Base-by-base conservation (phyloP, 2,888 invertebrate species). In the Erebia ligea region DNA sequence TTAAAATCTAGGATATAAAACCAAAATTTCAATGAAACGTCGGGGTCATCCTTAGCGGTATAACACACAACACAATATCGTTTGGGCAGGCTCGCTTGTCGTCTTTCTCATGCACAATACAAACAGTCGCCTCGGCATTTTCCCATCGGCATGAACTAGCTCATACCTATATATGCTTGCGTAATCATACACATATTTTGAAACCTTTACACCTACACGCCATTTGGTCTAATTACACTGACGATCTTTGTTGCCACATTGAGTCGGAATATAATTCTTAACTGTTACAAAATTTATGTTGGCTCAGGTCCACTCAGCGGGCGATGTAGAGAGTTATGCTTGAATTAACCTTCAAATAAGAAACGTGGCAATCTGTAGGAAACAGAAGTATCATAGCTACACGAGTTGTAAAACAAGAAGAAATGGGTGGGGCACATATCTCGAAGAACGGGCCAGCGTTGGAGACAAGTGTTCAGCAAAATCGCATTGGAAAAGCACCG, bases 111-210 rank as follows among this genome's bases (percentile, higher is more conserved):
- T 67, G 58, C 57, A 45, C 67, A 58, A 62, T 62, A 62, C 62
- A 62, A 62, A 62, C 62, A 59, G 58, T 59, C 19, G 58, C 59
- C 50, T 59, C 52, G 52, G 34, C 52, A 54, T 54, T 61, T 70
- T 70, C 67, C 48, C 67, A 67, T 57, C 34, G 34, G 40, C 67
- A 59, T 13, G 63, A 71, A 71, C 57, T 67, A 50, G 57, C 57
- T 34, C 34, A 34, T 34, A 34, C 34, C 34, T 34, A 67, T 58
- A 17, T 58, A 19, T 42, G 56, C 67, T 71, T 76, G 68, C 71
- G 74, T 69, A 78, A 62, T 62, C 45, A 77, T 59, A 48, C 50
- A 48, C 56, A 25, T 59, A 50, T 52, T 59, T 67, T 58, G 58
- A 67, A 34, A 62, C 62, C 17, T 59, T 59, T 42, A 59, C 56